A percentile compares a stretch with the other conserved stretches of the same genome.
Evolutionary conservation across 2,113 vertebrate species (phyloP).

Genomic region (Manacus vitellinus): DNA sequence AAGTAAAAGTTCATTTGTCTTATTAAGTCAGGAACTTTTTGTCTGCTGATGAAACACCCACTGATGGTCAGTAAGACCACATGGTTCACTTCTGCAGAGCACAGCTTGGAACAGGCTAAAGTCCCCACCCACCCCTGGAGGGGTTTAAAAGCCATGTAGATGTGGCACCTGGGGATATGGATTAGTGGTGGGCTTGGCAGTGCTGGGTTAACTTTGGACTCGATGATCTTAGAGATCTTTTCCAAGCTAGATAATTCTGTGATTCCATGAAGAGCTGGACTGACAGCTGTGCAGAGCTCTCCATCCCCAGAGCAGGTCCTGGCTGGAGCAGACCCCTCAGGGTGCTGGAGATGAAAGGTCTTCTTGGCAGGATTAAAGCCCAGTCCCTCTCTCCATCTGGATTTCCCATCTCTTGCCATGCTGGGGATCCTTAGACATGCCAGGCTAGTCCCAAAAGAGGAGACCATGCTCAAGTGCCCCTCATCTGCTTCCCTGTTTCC

Average conservation of each 20-base stretch:
- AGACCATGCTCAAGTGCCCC: not conserved
- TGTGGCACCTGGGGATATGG: not conserved
- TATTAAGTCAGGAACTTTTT: not conserved
- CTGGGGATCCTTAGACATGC: not conserved
- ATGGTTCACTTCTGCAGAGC: not conserved
- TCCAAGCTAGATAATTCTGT: not conserved
- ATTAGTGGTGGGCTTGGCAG: not conserved
- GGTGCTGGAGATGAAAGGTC: not conserved
- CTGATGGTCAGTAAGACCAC: not conserved
- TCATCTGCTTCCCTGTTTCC: not conserved
- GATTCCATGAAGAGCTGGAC: not conserved
- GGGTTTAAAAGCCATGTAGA: not conserved
- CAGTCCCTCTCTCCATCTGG: not conserved
- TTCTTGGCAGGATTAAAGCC: not conserved
- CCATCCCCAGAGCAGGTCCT: not conserved
- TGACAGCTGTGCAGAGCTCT: not conserved
- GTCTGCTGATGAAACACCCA: rapidly evolving
- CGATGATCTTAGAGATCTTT: not conserved
- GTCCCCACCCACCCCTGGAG: not conserved
- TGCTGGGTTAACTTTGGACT: not conserved
- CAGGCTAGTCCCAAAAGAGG: not conserved
- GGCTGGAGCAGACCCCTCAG: not conserved
- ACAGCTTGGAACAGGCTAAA: not conserved
- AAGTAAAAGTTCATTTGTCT: not conserved
- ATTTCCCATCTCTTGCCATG: not conserved